Evolutionary conservation across 2,888 invertebrate species (phyloP), one percentile per base, ranked within the genome.

Genomic region (Byasa hedistus): DNA sequence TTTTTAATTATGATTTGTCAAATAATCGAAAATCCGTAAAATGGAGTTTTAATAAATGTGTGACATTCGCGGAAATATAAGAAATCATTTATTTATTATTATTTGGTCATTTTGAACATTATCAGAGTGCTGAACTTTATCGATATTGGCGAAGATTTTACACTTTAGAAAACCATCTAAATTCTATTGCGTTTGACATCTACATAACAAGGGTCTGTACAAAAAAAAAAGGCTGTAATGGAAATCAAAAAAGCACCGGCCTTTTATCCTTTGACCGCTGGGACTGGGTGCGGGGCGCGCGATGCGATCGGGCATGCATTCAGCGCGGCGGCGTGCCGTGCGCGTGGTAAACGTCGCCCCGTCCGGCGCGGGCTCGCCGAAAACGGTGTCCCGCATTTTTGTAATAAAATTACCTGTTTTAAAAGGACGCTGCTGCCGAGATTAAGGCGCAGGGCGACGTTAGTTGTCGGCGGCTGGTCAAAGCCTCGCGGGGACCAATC

Each of bases 361-460:
- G 74, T 66, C 69, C 77, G 76, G 78, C 74, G 71, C 84, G 83
- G 83, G 83, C 83, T 87, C 85, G 84, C 84, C 86, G 84, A 85
- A 85, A 87, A 89, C 86, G 85, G 83, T 85, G 84, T 85, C n/a
- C 77, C 81, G 84, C 84, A 85, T 87, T 89, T 89, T 90, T 89
- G 83, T 87, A 90, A 91, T 89, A 85, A 90, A 88, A 90, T 91
- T 91, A 91, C 91, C 87, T 89, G 89, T 90, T 91, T 91, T 91
- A 89, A 91, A 90, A 89, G 90, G 86, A 91, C 85, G 85, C 88
- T 89, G 89, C 87, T 91, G 87, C 88, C 81, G 90, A 91, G 91
- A 91, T 91, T 91, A 91, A 91, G 90, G 88, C 86, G 81, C 85
- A 86, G 82, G 86, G 85, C 84, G 85, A 89, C 85, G 86, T 90